A percentile compares a stretch with the other conserved stretches of the same genome.
Conservation (phyloP, 2,888 invertebrate genomes). For the Strigamia maritima region DNA sequence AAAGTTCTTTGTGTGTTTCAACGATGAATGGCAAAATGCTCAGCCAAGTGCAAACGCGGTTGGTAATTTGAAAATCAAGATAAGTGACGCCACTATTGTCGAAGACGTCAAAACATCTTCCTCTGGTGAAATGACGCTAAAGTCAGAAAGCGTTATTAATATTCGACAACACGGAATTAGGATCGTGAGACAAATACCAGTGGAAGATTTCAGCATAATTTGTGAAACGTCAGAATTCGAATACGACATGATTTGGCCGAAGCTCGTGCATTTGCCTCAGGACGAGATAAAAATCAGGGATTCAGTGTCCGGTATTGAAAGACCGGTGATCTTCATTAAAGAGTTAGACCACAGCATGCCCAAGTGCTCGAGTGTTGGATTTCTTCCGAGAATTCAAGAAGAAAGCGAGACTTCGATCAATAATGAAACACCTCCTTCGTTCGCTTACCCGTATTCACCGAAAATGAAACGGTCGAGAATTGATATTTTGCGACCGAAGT, state of each 20-base stretch:
- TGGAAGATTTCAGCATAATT: no score
- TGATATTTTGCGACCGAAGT: not conserved
- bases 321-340: not conserved
- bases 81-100: not conserved
- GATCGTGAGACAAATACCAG: no score
- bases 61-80: not conserved
- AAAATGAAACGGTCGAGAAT: not conserved
- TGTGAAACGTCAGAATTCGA: no score
- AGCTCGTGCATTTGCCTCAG: not conserved
- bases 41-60: not conserved
- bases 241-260: no score
- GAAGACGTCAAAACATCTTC: not conserved
- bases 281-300: not conserved
- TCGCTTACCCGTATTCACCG: not conserved
- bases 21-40: not conserved
- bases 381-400: not conserved
- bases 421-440: not conserved
- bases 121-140: not conserved
- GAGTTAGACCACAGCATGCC: not conserved
- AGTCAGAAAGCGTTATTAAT: not conserved
- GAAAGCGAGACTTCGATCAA: not conserved
- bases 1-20: not conserved
- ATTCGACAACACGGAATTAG: no score
- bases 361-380: not conserved
- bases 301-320: not conserved